A percentile compares a stretch with the other conserved stretches of the same genome.
Conservation (phyloP, 1,140 invertebrate genomes). For the Megathymus violae region DNA sequence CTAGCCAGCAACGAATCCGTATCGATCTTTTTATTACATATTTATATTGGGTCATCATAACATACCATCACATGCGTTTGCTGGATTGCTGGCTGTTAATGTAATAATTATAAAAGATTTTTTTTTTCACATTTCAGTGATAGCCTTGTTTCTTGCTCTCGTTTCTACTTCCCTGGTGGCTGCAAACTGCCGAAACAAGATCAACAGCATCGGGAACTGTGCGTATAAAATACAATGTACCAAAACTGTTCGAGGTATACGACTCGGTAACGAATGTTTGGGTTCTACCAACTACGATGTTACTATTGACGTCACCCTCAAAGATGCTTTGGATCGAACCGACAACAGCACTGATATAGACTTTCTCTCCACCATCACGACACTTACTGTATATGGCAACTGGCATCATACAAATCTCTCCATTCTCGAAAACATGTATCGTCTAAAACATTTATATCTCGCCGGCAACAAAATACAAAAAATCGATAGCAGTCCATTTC, state of each 20-base stretch:
- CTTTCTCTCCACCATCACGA: slow-evolving; percentile 52
- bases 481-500: slow-evolving; percentile 53
- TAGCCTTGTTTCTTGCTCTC: slow-evolving; percentile 30
- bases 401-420: slow-evolving; percentile 57
- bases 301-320: slow-evolving; percentile 54
- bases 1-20: no score
- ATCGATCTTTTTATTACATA: no score
- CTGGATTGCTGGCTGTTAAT: no score
- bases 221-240: slow-evolving; percentile 54
- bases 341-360: slow-evolving; percentile 46
- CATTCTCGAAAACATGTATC: slow-evolving; percentile 55
- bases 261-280: slow-evolving; percentile 49
- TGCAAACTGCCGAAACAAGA: slow-evolving; percentile 56
- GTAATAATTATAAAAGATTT: no score
- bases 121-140: slow-evolving; percentile 42
- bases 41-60: no score
- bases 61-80: no score
- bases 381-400: slow-evolving; percentile 49
- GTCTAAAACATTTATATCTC: slow-evolving; percentile 50
- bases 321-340: slow-evolving; percentile 48
- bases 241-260: slow-evolving; percentile 44
- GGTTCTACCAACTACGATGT: slow-evolving; percentile 60
- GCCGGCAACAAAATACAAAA: slow-evolving; percentile 48
- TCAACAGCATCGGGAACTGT: slow-evolving; percentile 47
- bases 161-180: slow-evolving; percentile 36